phyloP scores from a whole-genome alignment of 1,140 invertebrate species.

The Papilio polytes region DNA sequence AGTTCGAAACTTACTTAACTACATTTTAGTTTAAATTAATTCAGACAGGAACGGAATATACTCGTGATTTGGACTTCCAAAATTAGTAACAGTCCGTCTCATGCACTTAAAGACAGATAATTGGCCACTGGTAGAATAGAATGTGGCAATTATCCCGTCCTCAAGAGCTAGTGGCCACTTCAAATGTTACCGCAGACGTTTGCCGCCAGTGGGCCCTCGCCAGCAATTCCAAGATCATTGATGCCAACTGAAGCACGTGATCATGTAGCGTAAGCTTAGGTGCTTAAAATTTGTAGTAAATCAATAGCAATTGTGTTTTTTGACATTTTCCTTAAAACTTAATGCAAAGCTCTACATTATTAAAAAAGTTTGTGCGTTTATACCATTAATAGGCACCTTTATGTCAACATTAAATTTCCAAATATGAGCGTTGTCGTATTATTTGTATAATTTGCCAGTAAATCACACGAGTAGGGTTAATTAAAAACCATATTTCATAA shows the following conservation, averaged over 20 bases:
- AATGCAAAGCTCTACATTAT: no score
- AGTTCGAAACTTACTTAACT: no score
- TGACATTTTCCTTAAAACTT: no score
- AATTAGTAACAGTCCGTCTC: not conserved
- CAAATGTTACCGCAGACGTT: not conserved
- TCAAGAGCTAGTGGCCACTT: not conserved
- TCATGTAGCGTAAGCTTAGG: not conserved
- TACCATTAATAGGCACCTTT: no score
- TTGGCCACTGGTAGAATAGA: not conserved
- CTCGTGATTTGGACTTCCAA: not conserved
- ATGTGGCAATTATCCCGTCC: not conserved
- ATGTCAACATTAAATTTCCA: not conserved
- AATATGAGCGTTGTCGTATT: not conserved
- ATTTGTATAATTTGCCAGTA: not conserved
- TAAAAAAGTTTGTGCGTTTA: no score
- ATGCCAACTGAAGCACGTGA: not conserved
- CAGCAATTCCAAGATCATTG: not conserved
- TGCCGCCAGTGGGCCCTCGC: not conserved
- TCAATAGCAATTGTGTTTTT: no score
- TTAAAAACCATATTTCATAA: constrained; percentile 6
- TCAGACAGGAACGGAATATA: not conserved
- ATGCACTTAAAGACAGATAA: not conserved
- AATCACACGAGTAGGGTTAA: not conserved
- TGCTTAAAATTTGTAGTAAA: no score
- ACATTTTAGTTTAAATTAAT: not conserved